Base-by-base conservation (phyloP, 1,140 invertebrate species). In the Brachionus paranguensis region DNA sequence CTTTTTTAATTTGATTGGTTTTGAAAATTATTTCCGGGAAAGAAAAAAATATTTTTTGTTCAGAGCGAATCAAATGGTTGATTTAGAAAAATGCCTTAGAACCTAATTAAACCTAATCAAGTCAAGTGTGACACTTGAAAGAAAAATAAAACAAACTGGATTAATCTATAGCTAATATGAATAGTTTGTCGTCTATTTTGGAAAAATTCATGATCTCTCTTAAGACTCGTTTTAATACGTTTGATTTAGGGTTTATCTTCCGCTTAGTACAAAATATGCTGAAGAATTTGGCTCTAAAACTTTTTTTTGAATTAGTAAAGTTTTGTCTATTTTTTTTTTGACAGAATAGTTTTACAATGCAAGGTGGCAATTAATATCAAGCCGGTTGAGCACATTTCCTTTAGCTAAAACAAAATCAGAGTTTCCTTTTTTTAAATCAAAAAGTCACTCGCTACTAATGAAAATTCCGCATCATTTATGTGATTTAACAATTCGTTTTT, bases 71-170 rank as follows among this genome's bases (percentile, higher is more conserved):
- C 29, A 72, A 41, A 72, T 43, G 43, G 20, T 41, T 43, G n/a
- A 43, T 43, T 17, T 43, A 27, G 20, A 76, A 76, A 50, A 76
- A 50, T 50, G 43, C 72, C 43, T 76, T 50, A 76, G 47, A 76
- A 50, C 72, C 41, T 76, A 76, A 76, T 76, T 76, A 76, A 76
- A 76, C 53, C 45, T 76, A 76, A 76, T 76, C 72, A 76, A 76
- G 72, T 76, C 72, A 76, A 76, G 72, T 76, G 72, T 76, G 72
- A 76, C 72, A 76, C 72, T 76, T 76, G 43, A 76, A 76, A 76
- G 72, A 76, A 50, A 45, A 43, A 74, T 43, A 43, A 45, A 74
- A 43, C 17, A 50, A 76, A 76, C 72, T 76, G 72, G 72, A 76
- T 76, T 72, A 72, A 72, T 72, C 68, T 72, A 72, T 72, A 72